Base-by-base conservation (phyloP, 2,113 vertebrate genomes). In the Sinocyclocheilus anophthalmus region DNA sequence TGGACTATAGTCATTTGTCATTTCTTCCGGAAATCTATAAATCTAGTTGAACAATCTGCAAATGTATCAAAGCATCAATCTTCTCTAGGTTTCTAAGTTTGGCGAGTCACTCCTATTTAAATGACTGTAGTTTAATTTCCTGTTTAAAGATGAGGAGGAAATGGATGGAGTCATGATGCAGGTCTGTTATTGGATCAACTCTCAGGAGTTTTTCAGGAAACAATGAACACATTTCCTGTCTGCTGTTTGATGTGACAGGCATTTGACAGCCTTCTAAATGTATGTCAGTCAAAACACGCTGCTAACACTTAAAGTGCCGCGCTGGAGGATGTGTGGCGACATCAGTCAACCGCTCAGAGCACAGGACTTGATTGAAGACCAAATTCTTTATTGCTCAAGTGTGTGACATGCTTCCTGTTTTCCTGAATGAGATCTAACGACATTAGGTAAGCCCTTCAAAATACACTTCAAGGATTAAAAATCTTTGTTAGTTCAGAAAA, bases 251-350 rank as follows among this genome's bases (percentile, higher is more conserved):
- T 70, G 81, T 33, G 45, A 50, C 63, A 70, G 14, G 14, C 30
- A 3, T 83, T 37, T 72, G 65, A 72, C 81, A 83, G 80, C 24
- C 63, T 69, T 82, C 45, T 83, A 55, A 83, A 69, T 72, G 81
- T 72, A n/a, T 83, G 63, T 72, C 61, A 69, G 42, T 82, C 59
- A 70, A 53, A 83, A 83, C 48, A n/a, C 12, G 18, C 24, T n/a
- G 26, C 76, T 26, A 48, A 20, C 26, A 42, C 18, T 61, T 79
- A 79, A 30, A 81, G 20, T 37, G 53, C 77, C 7, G 2, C 5
- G 55, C 77, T 80, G 20, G 55, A 80, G 78, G 78, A 39, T 42
- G 20, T 80, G 33, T 45, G n/a, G 4, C 18, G 61, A 50, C n/a
- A 48, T 81, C 61, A 81, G 61, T 48, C 37, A 18, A 65, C 8